A percentile compares a stretch with the other conserved stretches of the same genome.
Conservation (phyloP, 2,888 invertebrate genomes). For the Pterobdella sp. region DNA sequence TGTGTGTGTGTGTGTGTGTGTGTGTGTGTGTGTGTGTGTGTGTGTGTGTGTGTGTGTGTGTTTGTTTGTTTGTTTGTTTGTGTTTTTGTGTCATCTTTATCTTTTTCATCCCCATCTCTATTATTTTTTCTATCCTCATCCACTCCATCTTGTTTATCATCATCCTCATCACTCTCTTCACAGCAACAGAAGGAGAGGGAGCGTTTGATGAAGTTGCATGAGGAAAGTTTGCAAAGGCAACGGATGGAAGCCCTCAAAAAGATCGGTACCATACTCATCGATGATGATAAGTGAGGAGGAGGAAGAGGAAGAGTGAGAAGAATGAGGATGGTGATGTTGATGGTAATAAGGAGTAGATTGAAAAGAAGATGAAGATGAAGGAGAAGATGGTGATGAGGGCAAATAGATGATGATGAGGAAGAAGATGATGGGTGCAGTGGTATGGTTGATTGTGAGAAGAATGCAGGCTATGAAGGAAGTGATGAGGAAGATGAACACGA, state of each 20-base stretch:
- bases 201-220: constrained; percentile 18
- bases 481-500: too few relatives aligned
- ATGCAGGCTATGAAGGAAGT: too few relatives aligned
- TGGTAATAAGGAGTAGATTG: too few relatives aligned
- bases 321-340: too few relatives aligned
- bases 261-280: constrained; percentile 24
- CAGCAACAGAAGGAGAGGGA: constrained; percentile 25
- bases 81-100: neutral
- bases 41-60: neutral
- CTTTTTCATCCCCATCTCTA: neutral
- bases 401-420: too few relatives aligned
- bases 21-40: neutral
- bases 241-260: constrained; percentile 19
- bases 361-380: too few relatives aligned
- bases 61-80: neutral
- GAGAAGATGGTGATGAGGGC: too few relatives aligned
- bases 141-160: neutral
- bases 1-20: neutral
- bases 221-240: constrained; percentile 16
- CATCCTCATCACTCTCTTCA: neutral
- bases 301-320: too few relatives aligned
- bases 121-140: neutral
- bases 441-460: too few relatives aligned
- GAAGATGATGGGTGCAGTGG: too few relatives aligned
- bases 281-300: constrained; percentile 16